These are phyloP conservation scores for Rhagophthalmus giganteus DNA, from an alignment of 2,888 invertebrate genomes.

Conservation along the genomic window DNA sequence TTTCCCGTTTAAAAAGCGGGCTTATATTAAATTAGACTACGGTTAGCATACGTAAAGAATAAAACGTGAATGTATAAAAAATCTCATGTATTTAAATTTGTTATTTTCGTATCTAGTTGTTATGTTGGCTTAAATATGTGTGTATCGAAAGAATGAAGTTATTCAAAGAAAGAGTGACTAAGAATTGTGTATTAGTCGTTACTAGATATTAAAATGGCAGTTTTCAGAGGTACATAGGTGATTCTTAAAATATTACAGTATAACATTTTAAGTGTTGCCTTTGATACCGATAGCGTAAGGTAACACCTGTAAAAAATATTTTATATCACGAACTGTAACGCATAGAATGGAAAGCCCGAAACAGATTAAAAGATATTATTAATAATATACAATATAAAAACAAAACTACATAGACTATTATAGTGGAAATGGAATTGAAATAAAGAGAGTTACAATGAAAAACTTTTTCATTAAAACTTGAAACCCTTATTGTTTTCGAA, in stretches of 20 bases:
- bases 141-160: constrained; percentile 25
- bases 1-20: constrained; percentile 19
- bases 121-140: constrained; percentile 10
- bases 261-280: constrained; percentile 28
- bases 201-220: constrained; percentile 18
- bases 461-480: no score
- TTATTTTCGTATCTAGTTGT: constrained; percentile 1
- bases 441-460: constrained; percentile 53
- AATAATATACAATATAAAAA: constrained; percentile 44
- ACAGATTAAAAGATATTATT: constrained; percentile 44
- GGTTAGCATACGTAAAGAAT: constrained; percentile 19
- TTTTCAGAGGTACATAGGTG: constrained; percentile 22
- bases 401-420: constrained; percentile 49
- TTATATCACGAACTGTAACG: constrained; percentile 53
- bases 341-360: constrained; percentile 45
- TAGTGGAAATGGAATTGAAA: constrained; percentile 55
- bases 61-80: constrained; percentile 16
- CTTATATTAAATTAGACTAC: constrained; percentile 25
- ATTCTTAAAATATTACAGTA: no score
- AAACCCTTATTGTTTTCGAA: no score
- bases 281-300: constrained; percentile 37
- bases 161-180: constrained; percentile 22
- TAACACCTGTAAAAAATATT: constrained; percentile 44
- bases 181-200: constrained; percentile 27
- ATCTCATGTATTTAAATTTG: constrained; percentile 23